Evolutionary conservation across 2,888 invertebrate genomes (phyloP).

Genomic region (Lordiphosa andalusiaca): DNA sequence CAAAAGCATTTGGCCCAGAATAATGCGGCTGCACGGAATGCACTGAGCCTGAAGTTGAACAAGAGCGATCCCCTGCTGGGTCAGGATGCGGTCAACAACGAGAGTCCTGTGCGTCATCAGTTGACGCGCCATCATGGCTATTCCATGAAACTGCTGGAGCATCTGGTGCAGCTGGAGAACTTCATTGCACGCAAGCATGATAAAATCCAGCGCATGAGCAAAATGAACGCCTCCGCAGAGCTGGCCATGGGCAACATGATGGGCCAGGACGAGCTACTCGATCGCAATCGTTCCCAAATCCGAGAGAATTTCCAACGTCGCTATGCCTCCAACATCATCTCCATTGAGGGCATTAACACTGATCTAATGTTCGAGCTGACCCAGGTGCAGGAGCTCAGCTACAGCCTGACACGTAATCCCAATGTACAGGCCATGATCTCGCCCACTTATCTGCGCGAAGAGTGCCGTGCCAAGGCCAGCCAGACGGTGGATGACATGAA

Average conservation of each 20-base stretch:
- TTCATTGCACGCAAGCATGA: constrained; percentile 90
- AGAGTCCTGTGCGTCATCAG: constrained; percentile 81
- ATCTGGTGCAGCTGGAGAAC: constrained; percentile 92
- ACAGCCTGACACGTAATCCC: constrained; percentile 93
- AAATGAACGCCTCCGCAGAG: constrained; percentile 95
- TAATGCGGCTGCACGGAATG: constrained; percentile 78
- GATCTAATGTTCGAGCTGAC: constrained; percentile 92
- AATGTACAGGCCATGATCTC: constrained; percentile 92
- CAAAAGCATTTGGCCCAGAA: constrained; percentile 79
- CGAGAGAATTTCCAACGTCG: constrained; percentile 92
- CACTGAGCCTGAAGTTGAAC: constrained; percentile 75
- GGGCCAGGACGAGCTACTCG: constrained; percentile 30
- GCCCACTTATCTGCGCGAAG: constrained; percentile 92
- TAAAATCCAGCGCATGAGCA: constrained; percentile 89
- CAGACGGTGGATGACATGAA: constrained; percentile 89
- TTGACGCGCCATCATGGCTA: constrained; percentile 86
- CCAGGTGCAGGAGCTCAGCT: constrained; percentile 91
- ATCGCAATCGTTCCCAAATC: constrained; percentile 29
- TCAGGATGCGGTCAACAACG: constrained; percentile 77
- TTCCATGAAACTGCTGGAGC: constrained; percentile 90
- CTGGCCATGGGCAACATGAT: constrained; percentile 81
- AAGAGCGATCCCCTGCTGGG: constrained; percentile 88
- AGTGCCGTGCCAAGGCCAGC: constrained; percentile 91
- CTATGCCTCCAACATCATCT: constrained; percentile 93
- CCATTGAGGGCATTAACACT: constrained; percentile 93